Conservation (phyloP, 53 echinoderm and acorn worm species). For the Paelopatides confundens region DNA sequence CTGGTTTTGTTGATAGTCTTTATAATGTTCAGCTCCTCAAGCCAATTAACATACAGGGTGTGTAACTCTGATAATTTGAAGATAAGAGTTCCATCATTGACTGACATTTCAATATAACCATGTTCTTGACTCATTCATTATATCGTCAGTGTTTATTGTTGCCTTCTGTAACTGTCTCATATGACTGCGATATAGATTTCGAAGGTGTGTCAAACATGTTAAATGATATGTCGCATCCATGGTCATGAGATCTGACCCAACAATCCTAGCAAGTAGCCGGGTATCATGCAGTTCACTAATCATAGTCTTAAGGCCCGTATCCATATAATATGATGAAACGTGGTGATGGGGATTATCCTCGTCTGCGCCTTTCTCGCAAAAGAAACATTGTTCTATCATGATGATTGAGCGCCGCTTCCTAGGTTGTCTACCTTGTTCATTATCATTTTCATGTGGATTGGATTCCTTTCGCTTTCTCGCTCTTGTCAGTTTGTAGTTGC, state of each 20-base stretch:
- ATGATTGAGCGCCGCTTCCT: not conserved
- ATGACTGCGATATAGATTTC: slow-evolving; percentile 7
- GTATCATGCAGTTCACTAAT: slow-evolving; percentile 17
- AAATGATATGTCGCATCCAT: slow-evolving; percentile 19
- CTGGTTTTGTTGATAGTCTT: slow-evolving; percentile 29
- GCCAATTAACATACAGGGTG: slow-evolving; percentile 15
- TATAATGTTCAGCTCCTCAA: not conserved
- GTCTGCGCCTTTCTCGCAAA: slow-evolving; percentile 23
- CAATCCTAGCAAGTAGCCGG: not conserved
- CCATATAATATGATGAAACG: not conserved
- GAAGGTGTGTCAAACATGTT: not conserved
- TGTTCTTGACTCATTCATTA: slow-evolving; percentile 1
- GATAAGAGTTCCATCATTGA: not conserved
- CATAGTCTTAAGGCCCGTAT: not conserved
- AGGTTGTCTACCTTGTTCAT: slow-evolving; percentile 7
- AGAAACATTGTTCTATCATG: not conserved
- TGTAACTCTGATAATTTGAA: not conserved
- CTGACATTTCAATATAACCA: not conserved
- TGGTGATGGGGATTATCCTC: not conserved
- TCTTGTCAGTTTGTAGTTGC: slow-evolving; percentile 1
- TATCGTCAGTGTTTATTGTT: slow-evolving; percentile 17
- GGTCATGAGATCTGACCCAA: slow-evolving; percentile 11
- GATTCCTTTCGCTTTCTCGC: not conserved
- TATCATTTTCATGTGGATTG: not conserved
- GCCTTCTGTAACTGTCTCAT: slow-evolving; percentile 5